Base-by-base conservation (phyloP, 2,888 invertebrate species). In the Palloptera scutellata region DNA sequence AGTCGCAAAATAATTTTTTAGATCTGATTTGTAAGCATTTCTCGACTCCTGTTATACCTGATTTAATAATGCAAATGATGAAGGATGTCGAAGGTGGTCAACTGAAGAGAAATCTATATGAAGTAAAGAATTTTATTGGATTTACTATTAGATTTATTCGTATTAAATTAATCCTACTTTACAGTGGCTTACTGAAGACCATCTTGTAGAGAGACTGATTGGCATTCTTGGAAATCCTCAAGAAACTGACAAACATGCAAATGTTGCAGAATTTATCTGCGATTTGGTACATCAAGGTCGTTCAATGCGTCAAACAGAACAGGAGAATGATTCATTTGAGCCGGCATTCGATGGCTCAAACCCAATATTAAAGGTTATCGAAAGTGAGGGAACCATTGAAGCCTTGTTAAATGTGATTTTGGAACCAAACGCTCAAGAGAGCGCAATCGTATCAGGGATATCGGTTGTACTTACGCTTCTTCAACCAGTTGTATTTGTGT, bases 11-110 rank as follows among this genome's bases (percentile, higher is more conserved):
- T 77, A 92, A 92, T 86, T 96, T 96, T 88, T 89, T 97, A 83
- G 91, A 93, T 75, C 90, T 92, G 84, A 88, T 97, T 83, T 88
- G 97, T 82, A 91, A 91, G 79, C 97, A 98, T 87, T 89, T 97
- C 81, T 92, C 94, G 79, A 97, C 96, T 60, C 97, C 97, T 30
- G 96, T 97, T 77, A 93, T 97, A 80, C 95, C 96, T 88, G 97
- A 98, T 89, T 89, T 96, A 78, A 90, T 96, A 83, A 88, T 91
- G 80, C 93, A 94, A 86, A 90, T 94, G 83, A 91, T 95, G 84
- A 92, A 92, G 73, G 90, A 92, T 78, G 91, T 96, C 64, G 92
- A 93, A 83, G 92, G 91, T 71, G 88, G 87, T 73, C 91, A 92
- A 77, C 89, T 91, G 82, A 88, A 91, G 78, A 88, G 88, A 80